These are phyloP conservation scores for Lasiurus borealis DNA, from an alignment of 2,113 vertebrate species.

Conservation along the genomic window DNA sequence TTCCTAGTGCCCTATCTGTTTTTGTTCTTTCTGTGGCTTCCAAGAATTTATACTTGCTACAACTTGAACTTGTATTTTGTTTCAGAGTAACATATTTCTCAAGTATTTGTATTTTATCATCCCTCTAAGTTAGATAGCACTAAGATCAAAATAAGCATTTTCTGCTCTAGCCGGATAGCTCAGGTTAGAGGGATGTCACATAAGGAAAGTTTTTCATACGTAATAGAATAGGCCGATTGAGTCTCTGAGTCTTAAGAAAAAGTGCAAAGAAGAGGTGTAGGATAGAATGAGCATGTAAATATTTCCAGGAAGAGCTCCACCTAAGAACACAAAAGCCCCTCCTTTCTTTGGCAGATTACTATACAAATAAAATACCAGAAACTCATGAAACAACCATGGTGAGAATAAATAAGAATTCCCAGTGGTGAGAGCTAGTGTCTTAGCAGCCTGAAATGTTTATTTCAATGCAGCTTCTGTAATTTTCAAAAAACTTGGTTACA, in stretches of 20 bases:
- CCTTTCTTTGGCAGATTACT: neutral
- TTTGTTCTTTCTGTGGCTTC: constrained; percentile 16
- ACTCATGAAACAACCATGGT: neutral
- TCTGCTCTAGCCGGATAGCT: neutral
- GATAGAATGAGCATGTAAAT: neutral
- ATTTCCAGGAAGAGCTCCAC: constrained; percentile 48
- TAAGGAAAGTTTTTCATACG: constrained; percentile 28
- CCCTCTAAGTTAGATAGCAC: neutral
- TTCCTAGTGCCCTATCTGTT: neutral
- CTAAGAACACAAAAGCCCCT: neutral
- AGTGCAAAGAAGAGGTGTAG: neutral
- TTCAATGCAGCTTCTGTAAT: constrained; percentile 37
- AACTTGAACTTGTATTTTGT: neutral
- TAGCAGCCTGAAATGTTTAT: neutral
- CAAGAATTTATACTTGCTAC: constrained; percentile 46
- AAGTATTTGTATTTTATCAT: neutral
- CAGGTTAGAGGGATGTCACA: neutral
- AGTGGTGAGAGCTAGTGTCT: neutral
- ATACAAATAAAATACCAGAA: neutral
- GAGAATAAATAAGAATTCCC: neutral
- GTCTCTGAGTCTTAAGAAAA: neutral
- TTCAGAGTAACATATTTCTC: neutral
- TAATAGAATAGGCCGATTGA: constrained; percentile 3
- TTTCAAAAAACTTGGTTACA: neutral
- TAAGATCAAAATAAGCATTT: constrained; percentile 56